Percentiles rank a stretch among this genome's conserved stretches.
Conservation (phyloP, 2,113 vertebrate species). For the Tachycineta bicolor region DNA sequence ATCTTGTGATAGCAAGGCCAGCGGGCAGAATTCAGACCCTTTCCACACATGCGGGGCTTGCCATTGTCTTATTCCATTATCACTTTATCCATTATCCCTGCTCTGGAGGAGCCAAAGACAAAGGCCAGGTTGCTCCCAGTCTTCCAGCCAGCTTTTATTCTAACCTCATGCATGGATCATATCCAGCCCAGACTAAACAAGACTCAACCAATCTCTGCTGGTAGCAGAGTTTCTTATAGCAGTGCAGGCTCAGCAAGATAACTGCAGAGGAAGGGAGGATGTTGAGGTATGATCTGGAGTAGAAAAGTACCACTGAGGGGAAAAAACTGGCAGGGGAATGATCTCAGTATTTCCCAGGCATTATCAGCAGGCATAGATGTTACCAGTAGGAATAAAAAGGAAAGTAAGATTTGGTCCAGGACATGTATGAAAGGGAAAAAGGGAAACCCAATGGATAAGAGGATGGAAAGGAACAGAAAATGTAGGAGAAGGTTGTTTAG, state of each 20-base stretch:
- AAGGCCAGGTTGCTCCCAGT: background rate
- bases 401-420: slow-evolving; percentile 8
- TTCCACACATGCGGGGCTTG: background rate
- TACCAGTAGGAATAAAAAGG: background rate
- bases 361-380: slow-evolving; percentile 15
- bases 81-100: background rate
- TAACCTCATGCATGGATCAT: background rate
- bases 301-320: background rate
- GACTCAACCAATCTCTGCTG: background rate
- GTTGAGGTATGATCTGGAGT: background rate
- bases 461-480: background rate
- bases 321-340: background rate
- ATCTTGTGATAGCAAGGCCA: background rate
- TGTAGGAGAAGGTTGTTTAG: background rate
- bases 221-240: background rate
- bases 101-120: background rate
- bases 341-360: slow-evolving; percentile 42
- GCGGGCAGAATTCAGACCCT: background rate
- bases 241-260: background rate
- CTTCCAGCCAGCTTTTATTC: background rate
- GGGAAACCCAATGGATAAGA: background rate
- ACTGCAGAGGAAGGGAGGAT: slow-evolving; percentile 2
- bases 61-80: background rate
- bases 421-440: background rate
- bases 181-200: background rate